Evolutionary conservation across 2,113 vertebrate species (phyloP).

Genomic region (Gorilla gorilla): DNA sequence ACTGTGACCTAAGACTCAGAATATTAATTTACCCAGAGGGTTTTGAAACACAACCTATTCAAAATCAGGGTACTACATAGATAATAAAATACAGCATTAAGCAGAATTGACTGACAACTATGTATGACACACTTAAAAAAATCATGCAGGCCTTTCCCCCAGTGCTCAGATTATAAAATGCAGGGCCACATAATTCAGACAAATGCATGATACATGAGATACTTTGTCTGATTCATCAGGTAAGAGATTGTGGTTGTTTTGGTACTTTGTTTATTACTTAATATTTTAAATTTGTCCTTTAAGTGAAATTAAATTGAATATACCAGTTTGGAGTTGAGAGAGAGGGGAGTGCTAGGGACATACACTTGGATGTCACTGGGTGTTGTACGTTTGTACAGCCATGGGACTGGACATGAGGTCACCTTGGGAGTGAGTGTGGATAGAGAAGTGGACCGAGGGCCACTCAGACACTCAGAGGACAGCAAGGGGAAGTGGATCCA

Average conservation of each 20-base stretch:
- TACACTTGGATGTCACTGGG: background rate
- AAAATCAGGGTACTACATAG: background rate
- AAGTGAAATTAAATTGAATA: background rate
- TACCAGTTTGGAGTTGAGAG: background rate
- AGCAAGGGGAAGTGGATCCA: background rate
- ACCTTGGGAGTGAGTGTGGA: background rate
- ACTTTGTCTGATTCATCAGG: background rate
- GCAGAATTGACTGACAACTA: background rate
- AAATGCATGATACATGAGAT: background rate
- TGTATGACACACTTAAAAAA: background rate
- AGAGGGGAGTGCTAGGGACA: background rate
- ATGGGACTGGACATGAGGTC: background rate
- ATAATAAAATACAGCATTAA: background rate
- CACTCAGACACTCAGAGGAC: background rate
- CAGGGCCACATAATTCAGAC: background rate
- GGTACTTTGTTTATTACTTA: background rate
- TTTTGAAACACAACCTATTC: background rate
- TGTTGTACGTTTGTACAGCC: background rate
- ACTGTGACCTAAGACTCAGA: background rate
- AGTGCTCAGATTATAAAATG: background rate
- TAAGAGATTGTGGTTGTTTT: background rate
- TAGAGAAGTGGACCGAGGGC: background rate
- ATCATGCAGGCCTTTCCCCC: background rate
- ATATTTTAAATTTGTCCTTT: background rate
- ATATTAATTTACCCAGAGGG: background rate